Conservation (phyloP, 2,888 invertebrate species). For the Idaea dimidiata region DNA sequence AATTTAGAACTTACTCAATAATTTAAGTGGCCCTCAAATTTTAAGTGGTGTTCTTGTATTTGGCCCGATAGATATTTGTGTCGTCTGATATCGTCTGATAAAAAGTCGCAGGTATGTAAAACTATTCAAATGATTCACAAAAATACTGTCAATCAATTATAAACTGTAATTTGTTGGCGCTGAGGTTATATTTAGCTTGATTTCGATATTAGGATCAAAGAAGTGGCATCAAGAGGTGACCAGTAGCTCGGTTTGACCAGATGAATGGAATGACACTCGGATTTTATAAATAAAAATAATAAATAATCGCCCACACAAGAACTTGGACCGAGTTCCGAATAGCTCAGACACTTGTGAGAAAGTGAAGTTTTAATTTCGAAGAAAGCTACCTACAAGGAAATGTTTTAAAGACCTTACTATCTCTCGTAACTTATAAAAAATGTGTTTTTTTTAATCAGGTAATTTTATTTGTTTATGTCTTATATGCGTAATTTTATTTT, state of each 20-base stretch:
- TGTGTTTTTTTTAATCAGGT: too few species aligned
- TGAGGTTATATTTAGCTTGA: constrained; percentile 33
- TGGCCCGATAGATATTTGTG: too few species aligned
- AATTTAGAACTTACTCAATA: too few species aligned
- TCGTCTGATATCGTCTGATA: neutral
- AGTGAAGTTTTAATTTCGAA: neutral
- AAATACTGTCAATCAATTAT: constrained; percentile 40
- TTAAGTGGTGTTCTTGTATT: too few species aligned
- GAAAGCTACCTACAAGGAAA: neutral
- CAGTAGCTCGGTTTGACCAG: constrained; percentile 66
- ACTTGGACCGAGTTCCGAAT: neutral
- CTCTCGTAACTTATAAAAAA: too few species aligned
- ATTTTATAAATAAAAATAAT: constrained; percentile 60
- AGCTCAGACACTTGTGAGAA: too few species aligned
- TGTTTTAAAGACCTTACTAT: neutral
- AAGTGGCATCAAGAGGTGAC: constrained; percentile 41
- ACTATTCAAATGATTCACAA: constrained; percentile 62
- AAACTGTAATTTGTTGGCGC: constrained; percentile 25
- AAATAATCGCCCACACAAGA: constrained; percentile 63
- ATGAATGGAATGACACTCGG: constrained; percentile 60
- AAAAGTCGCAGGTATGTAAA: neutral
- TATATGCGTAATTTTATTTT: too few species aligned
- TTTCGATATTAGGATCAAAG: constrained; percentile 29
- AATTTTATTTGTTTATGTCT: too few species aligned
- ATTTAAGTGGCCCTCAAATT: too few species aligned